Evolutionary conservation across 2,113 vertebrate genomes (phyloP).

Genomic region (Peromyscus californicus): DNA sequence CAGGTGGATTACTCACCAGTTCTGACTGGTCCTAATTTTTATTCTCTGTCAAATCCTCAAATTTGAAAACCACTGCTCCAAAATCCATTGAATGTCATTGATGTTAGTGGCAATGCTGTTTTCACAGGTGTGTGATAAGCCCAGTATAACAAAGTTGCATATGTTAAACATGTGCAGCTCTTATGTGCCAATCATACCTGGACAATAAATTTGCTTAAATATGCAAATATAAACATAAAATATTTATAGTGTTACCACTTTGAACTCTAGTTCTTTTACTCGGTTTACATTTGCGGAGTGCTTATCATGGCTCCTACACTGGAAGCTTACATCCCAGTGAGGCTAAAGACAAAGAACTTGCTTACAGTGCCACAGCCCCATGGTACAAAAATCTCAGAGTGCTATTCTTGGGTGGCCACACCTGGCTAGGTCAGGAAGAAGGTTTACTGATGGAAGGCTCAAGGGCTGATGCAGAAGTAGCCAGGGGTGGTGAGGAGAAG

Average conservation of each 20-base stretch:
- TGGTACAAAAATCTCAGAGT: not conserved
- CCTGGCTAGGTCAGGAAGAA: not conserved
- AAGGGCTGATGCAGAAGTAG: not conserved
- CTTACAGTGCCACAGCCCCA: not conserved
- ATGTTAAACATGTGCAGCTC: not conserved
- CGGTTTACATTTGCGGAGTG: not conserved
- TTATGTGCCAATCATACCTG: not conserved
- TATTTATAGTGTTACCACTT: not conserved
- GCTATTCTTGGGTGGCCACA: too few species aligned
- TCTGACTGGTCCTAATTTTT: not conserved
- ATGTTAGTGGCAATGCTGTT: too few species aligned
- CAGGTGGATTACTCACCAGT: not conserved
- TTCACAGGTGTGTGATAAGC: not conserved
- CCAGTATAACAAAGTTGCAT: not conserved
- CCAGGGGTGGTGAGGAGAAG: not conserved
- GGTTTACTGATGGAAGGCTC: not conserved
- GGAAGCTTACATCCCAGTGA: not conserved
- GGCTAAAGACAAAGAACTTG: not conserved
- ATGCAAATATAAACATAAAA: not conserved
- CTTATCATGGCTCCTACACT: not conserved
- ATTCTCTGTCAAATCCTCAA: not conserved
- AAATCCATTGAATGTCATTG: not conserved
- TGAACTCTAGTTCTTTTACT: not conserved
- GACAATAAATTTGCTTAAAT: not conserved
- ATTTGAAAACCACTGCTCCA: not conserved